Base-by-base conservation (phyloP, 1,140 invertebrate genomes). In the Heliconius hermathena region DNA sequence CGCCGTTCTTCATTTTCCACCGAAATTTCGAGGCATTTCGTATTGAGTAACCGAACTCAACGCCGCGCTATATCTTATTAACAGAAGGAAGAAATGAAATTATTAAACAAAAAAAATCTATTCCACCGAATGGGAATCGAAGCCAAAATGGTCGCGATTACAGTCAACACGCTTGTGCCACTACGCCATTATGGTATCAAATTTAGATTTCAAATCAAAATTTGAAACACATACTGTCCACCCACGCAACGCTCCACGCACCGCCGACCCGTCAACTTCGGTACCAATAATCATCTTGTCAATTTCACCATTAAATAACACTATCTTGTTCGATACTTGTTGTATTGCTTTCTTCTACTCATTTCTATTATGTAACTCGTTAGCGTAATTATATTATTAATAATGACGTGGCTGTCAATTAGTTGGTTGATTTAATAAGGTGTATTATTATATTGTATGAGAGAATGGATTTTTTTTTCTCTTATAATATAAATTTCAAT, bases 251-350 rank as follows among this genome's bases (percentile, higher is more conserved):
- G 4, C 1, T 29, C 26, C 60, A 66, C 60, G 60, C 60, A 41
- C 60, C 66, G 75, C 77, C 77, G 77, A 52, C 71, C 49, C 77
- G 60, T 82, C 77, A 79, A 77, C 70, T 26, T 29, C 13, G 0
- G 60, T 66, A 66, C 26, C 9, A 66, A 66, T 66, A 66, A 26
- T 66, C 60, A 66, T 66, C 60, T 26, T 6, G 60, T 66, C n/a
- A 73, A 78, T 82, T 76, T 76, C 81, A 71, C 66, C 52, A 57
- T 82, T 82, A 77, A 82, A 79, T 82, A 82, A 82, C 74, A 76
- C 60, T 41, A 38, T 75, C 74, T 76, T 70, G 46, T 81, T 71
- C 54, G 74, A 78, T 78, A 78, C 74, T 52, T 18, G 81, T 79
- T 3, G 18, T 36, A 49, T 52, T 77, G 77, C 81, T 82, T 77